Conservation (phyloP, 2,797 vertebrate species). For the Pipistrellus kuhlii region DNA sequence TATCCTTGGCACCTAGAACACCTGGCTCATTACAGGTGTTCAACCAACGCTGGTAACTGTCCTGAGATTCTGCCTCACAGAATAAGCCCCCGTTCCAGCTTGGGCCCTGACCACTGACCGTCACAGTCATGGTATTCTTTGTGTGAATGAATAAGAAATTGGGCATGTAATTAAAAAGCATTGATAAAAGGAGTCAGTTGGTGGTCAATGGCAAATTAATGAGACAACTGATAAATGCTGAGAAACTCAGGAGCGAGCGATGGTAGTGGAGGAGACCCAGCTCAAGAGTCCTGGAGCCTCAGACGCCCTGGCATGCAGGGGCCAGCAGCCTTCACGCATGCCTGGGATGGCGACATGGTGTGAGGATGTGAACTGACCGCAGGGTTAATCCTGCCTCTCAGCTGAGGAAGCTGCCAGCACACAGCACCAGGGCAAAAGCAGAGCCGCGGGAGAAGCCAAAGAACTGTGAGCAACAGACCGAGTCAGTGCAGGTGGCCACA, state of each 20-base stretch:
- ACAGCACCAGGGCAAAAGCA: background rate
- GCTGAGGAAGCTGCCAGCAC: background rate
- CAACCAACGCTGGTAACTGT: background rate
- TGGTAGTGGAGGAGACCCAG: too few relatives aligned
- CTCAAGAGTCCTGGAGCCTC: background rate
- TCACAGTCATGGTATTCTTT: too few relatives aligned
- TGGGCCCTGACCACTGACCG: background rate
- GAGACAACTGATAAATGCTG: background rate
- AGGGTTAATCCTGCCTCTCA: background rate
- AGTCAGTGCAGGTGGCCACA: constrained; percentile 37
- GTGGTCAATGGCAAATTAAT: background rate
- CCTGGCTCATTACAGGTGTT: background rate
- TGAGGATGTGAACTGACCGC: background rate
- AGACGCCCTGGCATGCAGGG: too few relatives aligned
- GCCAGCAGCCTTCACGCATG: background rate
- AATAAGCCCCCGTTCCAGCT: background rate
- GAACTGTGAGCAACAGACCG: background rate
- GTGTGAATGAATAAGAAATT: constrained; percentile 55
- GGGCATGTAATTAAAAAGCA: background rate
- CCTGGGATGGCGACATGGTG: background rate
- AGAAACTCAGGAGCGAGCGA: background rate
- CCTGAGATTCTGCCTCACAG: constrained; percentile 32
- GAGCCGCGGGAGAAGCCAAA: background rate
- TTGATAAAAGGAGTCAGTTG: background rate
- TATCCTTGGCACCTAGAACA: background rate